Percentiles rank a stretch among this genome's conserved stretches.
Conservation (phyloP, 2,888 invertebrate species). For the Drosophila hawaiiensis region DNA sequence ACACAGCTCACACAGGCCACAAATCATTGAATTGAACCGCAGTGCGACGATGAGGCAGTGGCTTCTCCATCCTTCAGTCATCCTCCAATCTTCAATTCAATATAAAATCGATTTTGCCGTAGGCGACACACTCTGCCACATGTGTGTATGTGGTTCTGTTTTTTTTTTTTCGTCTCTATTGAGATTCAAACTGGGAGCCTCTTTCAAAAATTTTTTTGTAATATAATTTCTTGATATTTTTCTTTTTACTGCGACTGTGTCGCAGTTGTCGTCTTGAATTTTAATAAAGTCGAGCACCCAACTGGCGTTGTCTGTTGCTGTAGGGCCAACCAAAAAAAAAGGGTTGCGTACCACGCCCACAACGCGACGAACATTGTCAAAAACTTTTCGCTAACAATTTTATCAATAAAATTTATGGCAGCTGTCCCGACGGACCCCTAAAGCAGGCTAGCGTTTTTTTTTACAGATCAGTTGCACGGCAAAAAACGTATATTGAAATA, state of each 20-base stretch:
- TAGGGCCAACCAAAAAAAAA: slow-evolving; percentile 18
- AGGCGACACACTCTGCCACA: slow-evolving; percentile 26
- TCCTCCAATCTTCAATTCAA: slow-evolving; percentile 44
- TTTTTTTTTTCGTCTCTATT: slow-evolving; percentile 6
- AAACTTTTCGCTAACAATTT: slow-evolving; percentile 57
- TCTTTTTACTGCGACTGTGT: slow-evolving; percentile 40
- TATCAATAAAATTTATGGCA: slow-evolving; percentile 60
- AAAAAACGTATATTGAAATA: neutral
- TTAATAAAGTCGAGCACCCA: slow-evolving; percentile 61
- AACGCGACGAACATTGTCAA: slow-evolving; percentile 40
- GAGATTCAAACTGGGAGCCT: slow-evolving; percentile 12
- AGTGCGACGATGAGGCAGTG: slow-evolving; percentile 52
- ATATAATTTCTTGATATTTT: slow-evolving; percentile 64
- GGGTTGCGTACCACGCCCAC: slow-evolving; percentile 36
- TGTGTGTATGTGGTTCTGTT: slow-evolving; percentile 16
- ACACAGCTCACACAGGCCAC: slow-evolving; percentile 65
- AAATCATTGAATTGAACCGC: slow-evolving; percentile 74
- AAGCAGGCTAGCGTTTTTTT: slow-evolving; percentile 15
- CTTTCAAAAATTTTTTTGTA: slow-evolving; percentile 41
- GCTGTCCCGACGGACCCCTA: slow-evolving; percentile 14
- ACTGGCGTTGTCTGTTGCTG: slow-evolving; percentile 17
- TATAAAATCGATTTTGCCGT: slow-evolving; percentile 65
- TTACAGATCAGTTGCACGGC: neutral
- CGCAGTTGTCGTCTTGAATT: slow-evolving; percentile 67
- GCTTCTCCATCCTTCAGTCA: slow-evolving; percentile 15